Evolutionary conservation across 2,888 invertebrate genomes (phyloP).

Genomic region (Drosophila flavopinicola): DNA sequence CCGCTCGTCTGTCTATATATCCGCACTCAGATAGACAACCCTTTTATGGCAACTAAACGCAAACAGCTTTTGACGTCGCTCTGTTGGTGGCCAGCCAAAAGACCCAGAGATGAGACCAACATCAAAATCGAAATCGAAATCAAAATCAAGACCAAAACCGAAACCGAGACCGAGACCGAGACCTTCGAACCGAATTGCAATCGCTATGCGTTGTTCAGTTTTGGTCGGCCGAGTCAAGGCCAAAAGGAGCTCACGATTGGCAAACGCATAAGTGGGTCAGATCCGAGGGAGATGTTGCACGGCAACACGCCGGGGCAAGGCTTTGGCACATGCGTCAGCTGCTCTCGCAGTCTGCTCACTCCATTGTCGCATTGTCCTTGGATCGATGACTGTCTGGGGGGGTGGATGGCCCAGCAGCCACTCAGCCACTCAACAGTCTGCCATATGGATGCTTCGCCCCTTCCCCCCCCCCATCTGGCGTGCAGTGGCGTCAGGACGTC

Average conservation of each 20-base stretch:
- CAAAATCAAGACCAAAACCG: background rate
- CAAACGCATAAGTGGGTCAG: slow-evolving; percentile 60
- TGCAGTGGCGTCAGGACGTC: slow-evolving; percentile 72
- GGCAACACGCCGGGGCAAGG: slow-evolving; percentile 21
- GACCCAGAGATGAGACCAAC: background rate
- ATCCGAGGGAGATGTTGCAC: slow-evolving; percentile 14
- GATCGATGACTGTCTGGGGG: slow-evolving; percentile 35
- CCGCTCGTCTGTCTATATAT: slow-evolving; percentile 7
- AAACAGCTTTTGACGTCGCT: slow-evolving; percentile 22
- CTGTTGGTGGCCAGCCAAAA: slow-evolving; percentile 17
- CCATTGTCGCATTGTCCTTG: slow-evolving; percentile 60
- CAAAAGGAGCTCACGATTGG: slow-evolving; percentile 31
- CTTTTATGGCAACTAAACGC: slow-evolving; percentile 52
- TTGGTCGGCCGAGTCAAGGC: slow-evolving; percentile 42
- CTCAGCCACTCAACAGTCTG: slow-evolving; percentile 46
- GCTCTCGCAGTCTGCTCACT: slow-evolving; percentile 12
- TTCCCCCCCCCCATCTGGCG: slow-evolving; percentile 5
- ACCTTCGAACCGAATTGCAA: slow-evolving; percentile 53
- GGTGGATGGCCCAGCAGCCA: no score
- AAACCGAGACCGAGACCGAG: slow-evolving; percentile 22
- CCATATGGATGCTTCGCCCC: slow-evolving; percentile 54
- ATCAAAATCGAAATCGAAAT: background rate
- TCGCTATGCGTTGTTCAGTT: slow-evolving; percentile 17
- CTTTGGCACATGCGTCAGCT: slow-evolving; percentile 59
- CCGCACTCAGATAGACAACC: slow-evolving; percentile 26